Conservation (phyloP, 1,140 invertebrate genomes). For the Nomia melanderi region DNA sequence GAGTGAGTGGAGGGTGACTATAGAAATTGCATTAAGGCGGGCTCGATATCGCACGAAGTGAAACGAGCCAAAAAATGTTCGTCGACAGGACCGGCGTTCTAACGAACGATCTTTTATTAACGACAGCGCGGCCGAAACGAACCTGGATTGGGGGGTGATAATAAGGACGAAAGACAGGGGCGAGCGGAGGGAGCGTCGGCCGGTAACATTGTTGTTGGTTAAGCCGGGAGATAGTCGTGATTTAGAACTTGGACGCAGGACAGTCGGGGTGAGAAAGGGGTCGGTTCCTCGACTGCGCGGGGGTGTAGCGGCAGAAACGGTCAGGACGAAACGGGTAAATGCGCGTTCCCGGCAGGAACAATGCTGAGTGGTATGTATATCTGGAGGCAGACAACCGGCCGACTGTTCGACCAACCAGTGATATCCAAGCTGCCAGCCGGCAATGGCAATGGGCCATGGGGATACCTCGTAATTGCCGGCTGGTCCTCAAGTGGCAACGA, state of each 20-base stretch:
- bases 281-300: too few relatives aligned
- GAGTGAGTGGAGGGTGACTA: too few relatives aligned
- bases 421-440: slow-evolving; percentile 55
- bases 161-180: slow-evolving; percentile 55
- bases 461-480: slow-evolving; percentile 67
- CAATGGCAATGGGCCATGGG: slow-evolving; percentile 71
- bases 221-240: slow-evolving; percentile 68
- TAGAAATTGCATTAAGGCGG: too few relatives aligned
- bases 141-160: slow-evolving; percentile 50
- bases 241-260: slow-evolving; percentile 60
- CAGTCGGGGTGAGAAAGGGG: slow-evolving; percentile 20
- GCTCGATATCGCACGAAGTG: too few relatives aligned
- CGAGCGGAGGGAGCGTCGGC: slow-evolving; percentile 35
- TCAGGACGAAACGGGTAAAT: slow-evolving; percentile 30
- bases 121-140: slow-evolving; percentile 20
- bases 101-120: neutral
- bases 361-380: slow-evolving; percentile 65
- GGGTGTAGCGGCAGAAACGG: slow-evolving; percentile 24
- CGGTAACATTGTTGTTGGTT: slow-evolving; percentile 69
- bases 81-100: too few relatives aligned
- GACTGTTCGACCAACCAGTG: slow-evolving; percentile 52
- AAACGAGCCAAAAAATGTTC: too few relatives aligned
- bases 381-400: slow-evolving; percentile 50
- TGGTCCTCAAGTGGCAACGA: slow-evolving; percentile 70
- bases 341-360: slow-evolving; percentile 55